phyloP scores from a whole-genome alignment of 2,113 vertebrate species.

The Syngnathus floridae region DNA sequence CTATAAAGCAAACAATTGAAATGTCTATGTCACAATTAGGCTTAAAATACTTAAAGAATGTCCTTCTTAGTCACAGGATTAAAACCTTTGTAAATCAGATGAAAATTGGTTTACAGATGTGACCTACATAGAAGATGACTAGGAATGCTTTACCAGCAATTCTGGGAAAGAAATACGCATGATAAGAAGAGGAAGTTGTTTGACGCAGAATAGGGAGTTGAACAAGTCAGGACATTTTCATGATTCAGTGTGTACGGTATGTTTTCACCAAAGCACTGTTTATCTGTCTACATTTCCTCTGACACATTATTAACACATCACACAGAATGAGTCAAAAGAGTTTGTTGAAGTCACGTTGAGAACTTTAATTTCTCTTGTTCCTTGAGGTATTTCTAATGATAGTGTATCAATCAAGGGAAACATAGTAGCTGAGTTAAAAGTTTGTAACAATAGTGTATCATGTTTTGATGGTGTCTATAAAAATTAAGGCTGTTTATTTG shows the following conservation, averaged over 20 bases:
- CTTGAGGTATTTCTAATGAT: constrained; percentile 5
- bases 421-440: too few relatives aligned
- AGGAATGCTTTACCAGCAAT: not conserved
- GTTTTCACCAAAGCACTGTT: constrained; percentile 24
- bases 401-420: not conserved
- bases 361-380: constrained; percentile 11
- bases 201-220: constrained; percentile 31
- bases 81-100: not conserved
- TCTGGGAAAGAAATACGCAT: not conserved
- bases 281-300: constrained; percentile 17
- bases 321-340: constrained; percentile 33
- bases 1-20: not conserved
- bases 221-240: constrained; percentile 23
- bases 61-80: not conserved
- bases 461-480: not conserved
- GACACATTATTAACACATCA: constrained; percentile 36
- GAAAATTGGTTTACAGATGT: not conserved
- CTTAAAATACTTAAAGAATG: not conserved
- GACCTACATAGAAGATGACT: not conserved
- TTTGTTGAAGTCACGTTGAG: constrained; percentile 17
- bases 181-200: constrained; percentile 24
- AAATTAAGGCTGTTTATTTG: not conserved
- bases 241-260: constrained; percentile 39
- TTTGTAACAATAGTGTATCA: not conserved
- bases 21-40: not conserved